These are phyloP conservation scores for Thamnaconus septentrionalis DNA, from an alignment of 2,113 vertebrate genomes.

Conservation along the genomic window DNA sequence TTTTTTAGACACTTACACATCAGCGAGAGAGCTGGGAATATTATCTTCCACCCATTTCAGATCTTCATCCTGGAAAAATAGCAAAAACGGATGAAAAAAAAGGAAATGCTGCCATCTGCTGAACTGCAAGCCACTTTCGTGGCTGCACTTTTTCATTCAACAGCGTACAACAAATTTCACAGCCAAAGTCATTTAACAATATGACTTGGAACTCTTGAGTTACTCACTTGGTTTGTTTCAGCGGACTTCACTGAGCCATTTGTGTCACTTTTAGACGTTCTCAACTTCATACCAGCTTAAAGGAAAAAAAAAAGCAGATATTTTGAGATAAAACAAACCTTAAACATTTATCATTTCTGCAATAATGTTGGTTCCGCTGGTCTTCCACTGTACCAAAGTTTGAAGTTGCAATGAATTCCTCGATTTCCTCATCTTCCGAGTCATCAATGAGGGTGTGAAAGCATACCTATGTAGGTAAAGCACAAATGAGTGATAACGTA, in stretches of 20 bases:
- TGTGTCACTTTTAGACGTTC: constrained; percentile 75
- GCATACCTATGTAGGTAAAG: constrained; percentile 76
- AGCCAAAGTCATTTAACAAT: neutral
- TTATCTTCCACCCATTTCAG: constrained; percentile 85
- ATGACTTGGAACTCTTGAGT: neutral
- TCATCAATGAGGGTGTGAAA: constrained; percentile 89
- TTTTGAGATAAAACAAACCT: too few species aligned
- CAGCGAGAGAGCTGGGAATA: constrained; percentile 79
- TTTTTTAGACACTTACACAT: constrained; percentile 72
- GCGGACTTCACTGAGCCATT: constrained; percentile 78
- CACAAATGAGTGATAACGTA: neutral
- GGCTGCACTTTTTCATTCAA: neutral
- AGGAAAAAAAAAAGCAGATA: neutral
- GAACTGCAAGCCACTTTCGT: constrained; percentile 13
- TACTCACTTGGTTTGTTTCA: constrained; percentile 77
- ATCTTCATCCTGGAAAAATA: constrained; percentile 76
- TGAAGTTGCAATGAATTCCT: constrained; percentile 81
- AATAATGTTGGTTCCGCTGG: neutral
- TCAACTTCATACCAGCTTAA: constrained; percentile 85
- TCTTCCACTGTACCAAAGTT: constrained; percentile 74
- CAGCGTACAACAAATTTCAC: neutral
- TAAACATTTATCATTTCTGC: too few species aligned
- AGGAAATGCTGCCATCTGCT: constrained; percentile 62
- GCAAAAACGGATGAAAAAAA: constrained; percentile 14
- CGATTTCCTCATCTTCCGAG: constrained; percentile 87